Percentiles rank a stretch among this genome's conserved stretches.
phyloP scores from a whole-genome alignment of 37 sponge, comb jelly and placozoan genomes.

The Cladorhizidae sp. region DNA sequence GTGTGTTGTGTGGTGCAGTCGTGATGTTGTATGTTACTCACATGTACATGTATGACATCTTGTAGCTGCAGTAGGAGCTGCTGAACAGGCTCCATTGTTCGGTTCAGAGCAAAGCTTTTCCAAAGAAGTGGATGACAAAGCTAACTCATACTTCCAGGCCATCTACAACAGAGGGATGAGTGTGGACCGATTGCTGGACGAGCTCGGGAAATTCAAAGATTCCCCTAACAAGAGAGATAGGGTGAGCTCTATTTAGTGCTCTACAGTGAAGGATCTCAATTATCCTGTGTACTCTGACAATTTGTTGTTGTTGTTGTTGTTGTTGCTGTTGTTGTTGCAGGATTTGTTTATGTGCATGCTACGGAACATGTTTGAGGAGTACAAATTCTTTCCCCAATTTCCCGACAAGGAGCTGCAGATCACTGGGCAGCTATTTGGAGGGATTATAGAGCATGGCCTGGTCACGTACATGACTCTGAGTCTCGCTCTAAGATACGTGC shows the following conservation, averaged over 20 bases:
- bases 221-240: constrained; percentile 83
- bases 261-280: neutral
- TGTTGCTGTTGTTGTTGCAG: constrained; percentile 29
- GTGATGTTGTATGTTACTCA: too few species aligned
- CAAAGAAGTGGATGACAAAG: constrained; percentile 94
- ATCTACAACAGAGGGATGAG: constrained; percentile 85
- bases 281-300: neutral
- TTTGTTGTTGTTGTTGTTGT: neutral
- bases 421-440: constrained; percentile 97
- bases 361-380: constrained; percentile 96
- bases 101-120: constrained; percentile 61
- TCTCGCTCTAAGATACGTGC: constrained; percentile 85
- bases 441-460: constrained; percentile 94
- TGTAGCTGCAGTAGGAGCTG: neutral
- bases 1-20: too few species aligned
- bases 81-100: neutral
- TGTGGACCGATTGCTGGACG: constrained; percentile 81
- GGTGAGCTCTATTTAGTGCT: constrained; percentile 26
- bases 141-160: constrained; percentile 92
- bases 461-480: constrained; percentile 91
- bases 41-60: too few species aligned
- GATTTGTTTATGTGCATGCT: constrained; percentile 96
- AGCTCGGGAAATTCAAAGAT: constrained; percentile 87
- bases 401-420: constrained; percentile 98
- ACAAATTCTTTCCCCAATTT: constrained; percentile 96